Base-by-base conservation (phyloP, 2,888 invertebrate genomes). In the Aspidiotus rigidus region DNA sequence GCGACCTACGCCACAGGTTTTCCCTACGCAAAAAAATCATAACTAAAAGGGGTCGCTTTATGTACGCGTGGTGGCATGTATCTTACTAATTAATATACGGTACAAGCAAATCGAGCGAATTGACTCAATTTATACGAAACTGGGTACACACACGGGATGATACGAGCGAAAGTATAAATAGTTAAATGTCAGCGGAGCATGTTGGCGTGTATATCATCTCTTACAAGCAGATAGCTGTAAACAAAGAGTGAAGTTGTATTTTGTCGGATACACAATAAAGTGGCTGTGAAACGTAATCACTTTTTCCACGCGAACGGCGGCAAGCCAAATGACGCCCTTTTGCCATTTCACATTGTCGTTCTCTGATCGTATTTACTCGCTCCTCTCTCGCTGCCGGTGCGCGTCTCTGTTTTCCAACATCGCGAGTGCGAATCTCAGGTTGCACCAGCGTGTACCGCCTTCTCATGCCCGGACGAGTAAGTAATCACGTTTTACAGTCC, bases 301-400 rank as follows among this genome's bases (percentile, higher is more conserved):
- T 67, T 67, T 67, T 67, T 67, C 67, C 60, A 49, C 67, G 59
- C 49, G 59, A 67, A 53, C 60, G 67, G 40, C 67, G 39, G 49
- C 60, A 44, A 67, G 60, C 67, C 49, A 67, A 59, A 67, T 67
- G 67, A 67, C 67, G 67, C 67, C 67, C 59, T 67, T 67, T 67
- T 59, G 57, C 67, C 59, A 8, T 39, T 13, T 13, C 49, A 17
- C 55, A 28, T 59, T 17, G 28, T 16, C 67, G 49, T 17, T 13
- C 13, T 59, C 28, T 59, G 56, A 59, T 57, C 44, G 53, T 40
- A 11, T 54, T 66, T 67, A 60, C 40, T 44, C 49, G 17, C 17
- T 60, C 39, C 39, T 67, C 59, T 28, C n/a, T 42, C 66, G 41
- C 40, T 13, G 49, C 42, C 16, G 64, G 13, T 16, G 56, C 17